A percentile compares a stretch with the other conserved stretches of the same genome.
Evolutionary conservation across 2,888 invertebrate species (phyloP).

Genomic region (Byasa hedistus): DNA sequence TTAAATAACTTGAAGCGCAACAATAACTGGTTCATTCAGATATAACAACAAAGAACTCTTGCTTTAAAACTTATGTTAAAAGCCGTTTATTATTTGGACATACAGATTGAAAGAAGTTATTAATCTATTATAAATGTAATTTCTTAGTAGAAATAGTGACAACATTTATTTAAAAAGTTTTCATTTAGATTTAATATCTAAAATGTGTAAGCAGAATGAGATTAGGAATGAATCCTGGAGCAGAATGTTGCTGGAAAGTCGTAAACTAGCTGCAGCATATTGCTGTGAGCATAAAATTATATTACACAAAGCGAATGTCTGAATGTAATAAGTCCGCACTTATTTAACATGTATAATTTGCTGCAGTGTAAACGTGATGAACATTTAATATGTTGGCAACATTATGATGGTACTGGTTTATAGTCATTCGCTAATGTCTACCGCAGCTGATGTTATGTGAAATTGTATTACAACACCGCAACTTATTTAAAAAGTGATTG

Average conservation of each 20-base stretch:
- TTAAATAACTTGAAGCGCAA: too few species aligned
- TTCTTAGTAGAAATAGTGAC: neutral
- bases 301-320: conserved; percentile 5
- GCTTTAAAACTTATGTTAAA: too few species aligned
- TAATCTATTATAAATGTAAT: neutral
- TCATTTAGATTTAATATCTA: conserved; percentile 1
- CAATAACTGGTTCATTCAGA: too few species aligned
- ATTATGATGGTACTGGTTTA: neutral
- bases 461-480: too few species aligned
- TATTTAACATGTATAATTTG: neutral
- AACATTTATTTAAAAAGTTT: neutral
- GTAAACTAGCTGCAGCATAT: conserved; percentile 2
- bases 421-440: neutral
- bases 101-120: neutral
- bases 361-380: neutral
- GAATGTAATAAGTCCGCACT: conserved; percentile 1
- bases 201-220: neutral
- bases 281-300: neutral
- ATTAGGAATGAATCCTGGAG: neutral
- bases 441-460: too few species aligned
- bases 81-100: too few species aligned
- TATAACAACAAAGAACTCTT: too few species aligned
- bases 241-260: neutral
- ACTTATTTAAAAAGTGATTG: too few species aligned
- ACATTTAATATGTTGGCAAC: neutral